Base-by-base conservation (phyloP, 2,797 vertebrate genomes). In the Glyptemys insculpta region DNA sequence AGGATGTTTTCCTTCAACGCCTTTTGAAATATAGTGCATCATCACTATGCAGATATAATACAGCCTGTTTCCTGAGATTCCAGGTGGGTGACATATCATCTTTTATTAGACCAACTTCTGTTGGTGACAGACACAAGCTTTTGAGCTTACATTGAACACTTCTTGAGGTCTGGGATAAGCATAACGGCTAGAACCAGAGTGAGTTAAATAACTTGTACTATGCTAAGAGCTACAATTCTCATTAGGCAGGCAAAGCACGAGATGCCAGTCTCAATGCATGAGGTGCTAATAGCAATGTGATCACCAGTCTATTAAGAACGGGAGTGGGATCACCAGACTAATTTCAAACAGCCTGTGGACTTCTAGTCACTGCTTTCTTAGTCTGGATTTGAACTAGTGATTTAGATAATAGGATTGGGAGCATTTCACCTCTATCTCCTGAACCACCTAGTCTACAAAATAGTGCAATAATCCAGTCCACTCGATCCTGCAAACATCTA, bases 251-350 rank as follows among this genome's bases (percentile, higher is more conserved):
- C 49, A 81, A 84, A 83, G 29, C 0, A 1, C 2, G 50, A 85
- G 76, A 5, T 47, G 4, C 23, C 54, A 62, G n/a, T 21, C 16
- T 68, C 12, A 1, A 41, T 1, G 16, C 2, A 0, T 21, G 25
- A 27, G 21, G 53, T 49, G 53, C 44, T 0, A 0, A 72, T 78
- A 41, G 50, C 50, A 82, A 49, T 31, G 25, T 82, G 41, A 16
- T 11, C 0, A 0, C 8, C 4, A 0, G 0, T 87, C 86, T 79
- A 50, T 54, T 23, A 80, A 34, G 78, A 52, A 52, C 19, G 37
- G 50, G 50, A 23, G 37, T n/a, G 50, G 34, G n/a, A 54, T 52
- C 52, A 44, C 52, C 44, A 0, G 0, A 57, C 56, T 29, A 57
- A 57, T 57, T 57, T 57, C 56, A 29, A 57, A 29, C 27, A 29